phyloP scores from a whole-genome alignment of 2,888 invertebrate species.

The Catocala sponsa region DNA sequence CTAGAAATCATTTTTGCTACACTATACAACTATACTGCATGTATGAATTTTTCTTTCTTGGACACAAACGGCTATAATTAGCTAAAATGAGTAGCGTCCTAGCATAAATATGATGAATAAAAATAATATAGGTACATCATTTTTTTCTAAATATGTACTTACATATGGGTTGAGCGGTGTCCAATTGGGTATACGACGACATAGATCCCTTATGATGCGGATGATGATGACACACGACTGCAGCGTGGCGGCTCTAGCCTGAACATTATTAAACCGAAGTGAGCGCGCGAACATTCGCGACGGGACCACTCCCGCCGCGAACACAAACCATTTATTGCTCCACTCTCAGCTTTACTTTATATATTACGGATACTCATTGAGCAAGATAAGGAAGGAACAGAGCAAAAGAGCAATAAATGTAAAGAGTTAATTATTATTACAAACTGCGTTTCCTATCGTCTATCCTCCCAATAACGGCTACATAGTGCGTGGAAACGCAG shows the following conservation, averaged over 20 bases:
- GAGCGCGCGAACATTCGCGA: constrained; percentile 16
- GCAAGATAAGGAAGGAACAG: constrained; percentile 49
- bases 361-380: constrained; percentile 3
- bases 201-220: constrained; percentile 97
- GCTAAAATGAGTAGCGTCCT: too few species aligned
- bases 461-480: constrained; percentile 68
- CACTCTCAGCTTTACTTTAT: constrained; percentile 37
- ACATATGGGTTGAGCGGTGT: constrained; percentile 98
- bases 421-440: constrained; percentile 41
- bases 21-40: too few species aligned
- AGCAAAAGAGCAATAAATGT: constrained; percentile 56
- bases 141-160: too few species aligned
- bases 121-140: too few species aligned
- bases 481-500: constrained; percentile 81
- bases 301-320: constrained; percentile 12
- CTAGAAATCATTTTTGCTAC: too few species aligned
- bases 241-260: constrained; percentile 98
- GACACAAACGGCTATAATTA: too few species aligned
- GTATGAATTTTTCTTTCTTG: too few species aligned
- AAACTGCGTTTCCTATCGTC: constrained; percentile 76
- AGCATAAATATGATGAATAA: too few species aligned
- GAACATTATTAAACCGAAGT: constrained; percentile 14
- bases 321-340: constrained; percentile 61
- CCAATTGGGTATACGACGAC: constrained; percentile 98
- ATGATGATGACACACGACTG: constrained; percentile 99